Evolutionary conservation across 64 coral and sea anemone genomes (phyloP).

Genomic region (Hydrozoanthus tunicans): DNA sequence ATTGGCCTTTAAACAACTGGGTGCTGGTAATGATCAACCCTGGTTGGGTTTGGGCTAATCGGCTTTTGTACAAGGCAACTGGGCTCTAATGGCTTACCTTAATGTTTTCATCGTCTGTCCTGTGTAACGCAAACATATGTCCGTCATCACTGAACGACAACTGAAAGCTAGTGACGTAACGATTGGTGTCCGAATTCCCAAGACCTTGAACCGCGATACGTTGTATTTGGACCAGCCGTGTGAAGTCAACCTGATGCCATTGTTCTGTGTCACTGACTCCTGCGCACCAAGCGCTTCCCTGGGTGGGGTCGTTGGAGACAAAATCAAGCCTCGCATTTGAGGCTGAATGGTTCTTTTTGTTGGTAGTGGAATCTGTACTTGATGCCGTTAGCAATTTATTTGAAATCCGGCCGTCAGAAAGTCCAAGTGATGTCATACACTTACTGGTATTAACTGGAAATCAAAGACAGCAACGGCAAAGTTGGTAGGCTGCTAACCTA

Average conservation of each 20-base stretch:
- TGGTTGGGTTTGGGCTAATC: no score
- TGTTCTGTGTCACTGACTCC: background rate
- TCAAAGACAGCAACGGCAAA: no score
- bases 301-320: background rate
- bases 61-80: background rate
- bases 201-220: conserved; percentile 3
- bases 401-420: background rate
- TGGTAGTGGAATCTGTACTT: background rate
- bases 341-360: background rate
- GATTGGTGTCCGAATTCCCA: no score
- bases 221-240: background rate
- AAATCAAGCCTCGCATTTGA: background rate
- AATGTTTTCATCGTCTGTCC: background rate
- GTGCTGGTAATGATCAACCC: no score
- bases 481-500: no score
- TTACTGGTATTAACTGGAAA: background rate
- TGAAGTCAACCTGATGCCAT: conserved; percentile 21
- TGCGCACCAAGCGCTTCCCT: conserved; percentile 1
- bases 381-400: background rate
- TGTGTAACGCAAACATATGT: background rate
- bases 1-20: no score
- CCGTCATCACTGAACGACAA: background rate
- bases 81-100: background rate
- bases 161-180: conserved; percentile 2
- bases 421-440: background rate